A percentile compares a stretch with the other conserved stretches of the same genome.
Evolutionary conservation across 1,140 invertebrate species (phyloP).

Genomic region (Drosophila mojavensis): DNA sequence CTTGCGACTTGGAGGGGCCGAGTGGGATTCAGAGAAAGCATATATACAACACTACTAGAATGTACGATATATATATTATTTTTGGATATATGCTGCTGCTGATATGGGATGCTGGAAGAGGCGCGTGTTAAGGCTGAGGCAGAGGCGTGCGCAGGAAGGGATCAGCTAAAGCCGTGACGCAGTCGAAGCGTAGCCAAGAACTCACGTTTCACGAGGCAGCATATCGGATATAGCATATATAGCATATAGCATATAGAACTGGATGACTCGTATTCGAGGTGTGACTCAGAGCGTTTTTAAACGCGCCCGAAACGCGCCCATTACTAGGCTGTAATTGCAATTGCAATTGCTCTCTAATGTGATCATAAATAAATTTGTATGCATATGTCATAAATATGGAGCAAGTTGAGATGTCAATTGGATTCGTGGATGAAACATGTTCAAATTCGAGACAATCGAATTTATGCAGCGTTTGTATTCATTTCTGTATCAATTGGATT

Average conservation of each 20-base stretch:
- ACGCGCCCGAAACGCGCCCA: constrained; percentile 14
- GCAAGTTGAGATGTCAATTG: no score
- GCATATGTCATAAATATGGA: background rate
- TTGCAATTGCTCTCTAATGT: constrained; percentile 10
- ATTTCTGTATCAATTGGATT: no score
- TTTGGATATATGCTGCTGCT: constrained; percentile 7
- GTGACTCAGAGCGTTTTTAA: constrained; percentile 32
- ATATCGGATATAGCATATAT: constrained; percentile 21
- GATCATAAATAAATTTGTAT: background rate
- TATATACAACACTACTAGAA: background rate
- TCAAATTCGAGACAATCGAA: no score
- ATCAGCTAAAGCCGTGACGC: constrained; percentile 2
- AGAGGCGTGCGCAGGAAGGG: background rate
- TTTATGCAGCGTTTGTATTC: no score
- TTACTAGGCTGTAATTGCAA: background rate
- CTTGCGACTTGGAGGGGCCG: constrained; percentile 28
- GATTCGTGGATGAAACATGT: no score
- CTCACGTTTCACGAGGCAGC: constrained; percentile 56
- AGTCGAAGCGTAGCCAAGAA: constrained; percentile 3
- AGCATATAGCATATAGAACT: background rate
- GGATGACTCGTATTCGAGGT: constrained; percentile 3
- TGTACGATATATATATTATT: background rate
- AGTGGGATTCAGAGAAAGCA: constrained; percentile 12
- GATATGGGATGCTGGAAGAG: constrained; percentile 6
- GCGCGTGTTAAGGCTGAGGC: constrained; percentile 21